Percentiles rank a stretch among this genome's conserved stretches.
Conservation (phyloP, 2,113 vertebrate genomes). For the human region DNA sequence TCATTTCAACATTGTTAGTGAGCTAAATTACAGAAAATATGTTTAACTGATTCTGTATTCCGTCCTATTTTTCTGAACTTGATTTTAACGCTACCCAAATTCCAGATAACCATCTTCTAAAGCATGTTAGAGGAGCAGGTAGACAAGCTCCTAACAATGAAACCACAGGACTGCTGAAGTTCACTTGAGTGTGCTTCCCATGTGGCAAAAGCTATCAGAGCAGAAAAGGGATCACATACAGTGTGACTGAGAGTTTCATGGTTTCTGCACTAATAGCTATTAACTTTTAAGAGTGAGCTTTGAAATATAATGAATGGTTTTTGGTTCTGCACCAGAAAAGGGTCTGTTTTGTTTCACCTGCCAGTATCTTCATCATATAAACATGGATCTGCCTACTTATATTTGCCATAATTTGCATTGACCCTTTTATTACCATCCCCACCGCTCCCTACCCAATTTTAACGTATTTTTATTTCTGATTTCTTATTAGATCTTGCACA, state of each 20-base stretch:
- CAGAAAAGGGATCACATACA: background rate
- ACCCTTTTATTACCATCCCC: background rate
- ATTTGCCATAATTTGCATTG: background rate
- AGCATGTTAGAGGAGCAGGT: background rate
- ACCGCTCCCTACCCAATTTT: background rate
- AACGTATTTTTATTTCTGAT: slow-evolving; percentile 64
- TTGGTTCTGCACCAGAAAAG: background rate
- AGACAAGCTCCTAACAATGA: background rate
- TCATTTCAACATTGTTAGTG: background rate
- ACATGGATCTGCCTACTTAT: background rate
- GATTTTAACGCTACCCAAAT: background rate
- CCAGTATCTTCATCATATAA: background rate
- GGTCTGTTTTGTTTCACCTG: background rate
- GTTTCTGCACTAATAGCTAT: background rate
- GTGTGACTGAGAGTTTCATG: background rate
- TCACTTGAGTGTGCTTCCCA: background rate
- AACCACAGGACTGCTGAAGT: background rate
- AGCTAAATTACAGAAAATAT: background rate
- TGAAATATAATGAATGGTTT: background rate
- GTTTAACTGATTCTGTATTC: background rate
- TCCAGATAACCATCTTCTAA: background rate
- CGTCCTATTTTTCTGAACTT: slow-evolving; percentile 24
- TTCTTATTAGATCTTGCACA: slow-evolving; percentile 92
- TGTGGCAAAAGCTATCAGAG: background rate
- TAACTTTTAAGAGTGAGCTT: background rate